Conservation (phyloP, 2,797 vertebrate genomes). For the Galago senegalensis region DNA sequence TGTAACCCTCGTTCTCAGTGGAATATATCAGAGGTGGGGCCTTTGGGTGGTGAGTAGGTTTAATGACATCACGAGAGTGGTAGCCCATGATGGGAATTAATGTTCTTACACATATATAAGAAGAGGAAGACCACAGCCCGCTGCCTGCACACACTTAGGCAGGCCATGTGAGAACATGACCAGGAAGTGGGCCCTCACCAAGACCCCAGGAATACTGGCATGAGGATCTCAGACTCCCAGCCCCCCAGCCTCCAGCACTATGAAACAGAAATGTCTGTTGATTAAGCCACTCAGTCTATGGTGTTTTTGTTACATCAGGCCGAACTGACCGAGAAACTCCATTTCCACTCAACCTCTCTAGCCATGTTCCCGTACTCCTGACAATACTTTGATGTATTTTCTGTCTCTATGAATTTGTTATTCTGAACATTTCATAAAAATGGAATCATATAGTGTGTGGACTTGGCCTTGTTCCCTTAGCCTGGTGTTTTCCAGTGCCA, state of each 20-base stretch:
- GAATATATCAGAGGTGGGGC: neutral
- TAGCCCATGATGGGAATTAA: neutral
- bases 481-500: neutral
- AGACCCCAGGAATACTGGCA: neutral
- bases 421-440: neutral
- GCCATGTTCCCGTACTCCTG: neutral
- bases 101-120: neutral
- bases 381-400: neutral
- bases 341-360: neutral
- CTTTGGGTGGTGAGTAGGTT: constrained; percentile 13
- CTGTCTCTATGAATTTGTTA: neutral
- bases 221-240: neutral
- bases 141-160: neutral
- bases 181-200: neutral
- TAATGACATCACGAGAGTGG: neutral
- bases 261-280: neutral
- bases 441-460: neutral
- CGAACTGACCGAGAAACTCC: neutral
- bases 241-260: neutral
- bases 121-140: neutral
- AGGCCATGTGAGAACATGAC: neutral
- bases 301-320: neutral
- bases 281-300: neutral
- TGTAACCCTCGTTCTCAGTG: neutral
- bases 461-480: neutral